Conservation (phyloP, 2,113 vertebrate species). For the Probosciger aterrimus region DNA sequence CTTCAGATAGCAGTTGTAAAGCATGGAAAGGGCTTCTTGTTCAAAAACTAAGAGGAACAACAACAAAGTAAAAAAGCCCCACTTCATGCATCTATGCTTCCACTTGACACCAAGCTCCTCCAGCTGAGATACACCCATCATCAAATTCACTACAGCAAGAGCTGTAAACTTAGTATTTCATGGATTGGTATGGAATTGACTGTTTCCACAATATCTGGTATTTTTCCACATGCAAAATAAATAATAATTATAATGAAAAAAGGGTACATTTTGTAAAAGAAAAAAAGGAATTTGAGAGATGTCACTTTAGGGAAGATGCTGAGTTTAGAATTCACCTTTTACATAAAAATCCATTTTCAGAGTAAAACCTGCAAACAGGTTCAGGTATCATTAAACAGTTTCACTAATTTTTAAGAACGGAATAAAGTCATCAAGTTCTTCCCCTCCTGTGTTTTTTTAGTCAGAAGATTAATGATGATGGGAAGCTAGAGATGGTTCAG, state of each 20-base stretch:
- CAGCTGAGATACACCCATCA: neutral
- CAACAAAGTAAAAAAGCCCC: accelerated
- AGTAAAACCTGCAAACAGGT: neutral
- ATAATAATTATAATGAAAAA: neutral
- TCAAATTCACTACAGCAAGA: neutral
- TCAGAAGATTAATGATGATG: neutral
- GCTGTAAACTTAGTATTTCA: neutral
- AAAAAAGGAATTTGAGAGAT: neutral
- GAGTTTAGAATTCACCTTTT: neutral
- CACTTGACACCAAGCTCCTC: neutral
- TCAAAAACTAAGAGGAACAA: neutral
- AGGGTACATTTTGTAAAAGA: neutral
- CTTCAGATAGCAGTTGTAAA: neutral
- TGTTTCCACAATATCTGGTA: neutral
- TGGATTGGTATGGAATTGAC: neutral
- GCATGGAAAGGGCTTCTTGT: neutral
- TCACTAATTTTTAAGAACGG: neutral
- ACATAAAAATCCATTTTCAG: neutral
- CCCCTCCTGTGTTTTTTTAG: neutral
- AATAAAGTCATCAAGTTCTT: neutral
- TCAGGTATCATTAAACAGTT: neutral
- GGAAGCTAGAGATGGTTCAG: neutral
- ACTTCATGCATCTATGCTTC: neutral
- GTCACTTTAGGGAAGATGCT: neutral
- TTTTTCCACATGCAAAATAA: neutral